phyloP scores from a whole-genome alignment of 2,888 invertebrate genomes.

The Mechanitis mazaeus region DNA sequence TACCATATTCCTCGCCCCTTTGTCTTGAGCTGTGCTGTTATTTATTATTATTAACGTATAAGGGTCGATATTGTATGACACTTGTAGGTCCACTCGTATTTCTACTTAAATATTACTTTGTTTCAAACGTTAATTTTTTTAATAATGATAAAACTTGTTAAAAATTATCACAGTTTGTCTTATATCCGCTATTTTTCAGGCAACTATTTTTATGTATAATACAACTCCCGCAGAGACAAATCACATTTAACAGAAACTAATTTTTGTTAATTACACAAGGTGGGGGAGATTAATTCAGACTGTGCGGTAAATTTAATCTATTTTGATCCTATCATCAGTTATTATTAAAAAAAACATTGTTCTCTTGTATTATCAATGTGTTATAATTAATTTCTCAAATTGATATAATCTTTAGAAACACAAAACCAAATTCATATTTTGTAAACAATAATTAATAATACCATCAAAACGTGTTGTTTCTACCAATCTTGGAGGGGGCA shows the following conservation, averaged over 20 bases:
- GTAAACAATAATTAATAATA: too few species aligned
- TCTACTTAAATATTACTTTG: conserved; percentile 19
- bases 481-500: too few species aligned
- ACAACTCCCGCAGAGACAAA: conserved; percentile 55
- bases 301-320: neutral
- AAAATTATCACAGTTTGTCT: neutral
- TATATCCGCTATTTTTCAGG: too few species aligned
- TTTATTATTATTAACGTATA: conserved; percentile 27
- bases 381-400: too few species aligned
- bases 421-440: too few species aligned
- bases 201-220: conserved; percentile 7
- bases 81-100: conserved; percentile 17
- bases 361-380: too few species aligned
- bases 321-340: neutral
- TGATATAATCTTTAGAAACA: too few species aligned
- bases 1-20: conserved; percentile 42
- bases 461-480: too few species aligned
- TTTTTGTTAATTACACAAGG: conserved; percentile 32
- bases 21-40: conserved; percentile 25
- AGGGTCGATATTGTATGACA: conserved; percentile 24
- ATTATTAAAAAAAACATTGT: too few species aligned
- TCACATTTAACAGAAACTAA: conserved; percentile 30
- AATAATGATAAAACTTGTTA: neutral
- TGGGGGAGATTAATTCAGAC: conserved; percentile 28
- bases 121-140: conserved; percentile 5